Base-by-base conservation (phyloP, 1,140 invertebrate genomes). In the Sweltsa coloradensis region DNA sequence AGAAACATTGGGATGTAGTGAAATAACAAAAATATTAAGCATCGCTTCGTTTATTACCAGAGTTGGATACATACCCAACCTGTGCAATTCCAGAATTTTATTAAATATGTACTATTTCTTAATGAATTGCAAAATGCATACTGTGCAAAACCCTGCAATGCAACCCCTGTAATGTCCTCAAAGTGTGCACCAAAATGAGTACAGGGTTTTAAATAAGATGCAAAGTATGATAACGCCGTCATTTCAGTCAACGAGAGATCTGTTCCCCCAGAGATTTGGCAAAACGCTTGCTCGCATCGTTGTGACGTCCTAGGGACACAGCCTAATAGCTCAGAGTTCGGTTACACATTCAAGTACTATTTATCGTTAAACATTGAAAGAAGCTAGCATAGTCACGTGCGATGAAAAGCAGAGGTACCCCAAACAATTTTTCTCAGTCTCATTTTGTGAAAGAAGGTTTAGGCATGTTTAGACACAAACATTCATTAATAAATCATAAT, bases 61-160 rank as follows among this genome's bases (percentile, higher is more conserved):
- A 22, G 21, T 40, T 40, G 37, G 37, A 40, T 22, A 40, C 24
- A 40, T 40, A 19, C n/a, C 37, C 37, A 40, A 19, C 21, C 37
- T 40, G 24, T 23, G 24, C 37, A 40, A 40, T 40, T 40, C 16
- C 37, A 40, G 37, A 40, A n/a, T 40, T 40, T 40, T 40, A 40
- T 40, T 19, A 40, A 40, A 40, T 19, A 19, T n/a, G 29, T 13
- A 13, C 14, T 31, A 13, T 31, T 31, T 13, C 14, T 31, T 14
- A 31, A 13, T 13, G 29, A 14, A 31, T 14, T 31, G 29, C 29
- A 9, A 37, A 3, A 37, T 18, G 14, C 34, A 9, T 21, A 37
- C 26, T 14, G 42, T 44, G 42, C 26, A 44, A 44, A 44, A 44
- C 42, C 42, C 42, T 44, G 42, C 42, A 44, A 44, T 44, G 34